phyloP scores from a whole-genome alignment of 92 coral and sea anemone genomes.

The Porites rus region DNA sequence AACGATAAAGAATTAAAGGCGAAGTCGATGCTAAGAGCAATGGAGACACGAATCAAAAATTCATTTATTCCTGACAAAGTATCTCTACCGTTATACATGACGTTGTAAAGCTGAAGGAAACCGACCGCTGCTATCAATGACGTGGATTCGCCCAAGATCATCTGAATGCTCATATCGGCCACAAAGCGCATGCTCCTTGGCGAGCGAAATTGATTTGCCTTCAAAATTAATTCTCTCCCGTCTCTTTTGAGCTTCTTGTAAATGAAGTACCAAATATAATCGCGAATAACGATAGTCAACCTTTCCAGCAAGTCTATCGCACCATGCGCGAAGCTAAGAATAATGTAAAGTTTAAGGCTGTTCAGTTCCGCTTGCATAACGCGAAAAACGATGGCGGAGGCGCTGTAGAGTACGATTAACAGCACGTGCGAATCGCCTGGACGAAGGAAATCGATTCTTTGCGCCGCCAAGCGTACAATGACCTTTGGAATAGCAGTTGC shows the following conservation, averaged over 20 bases:
- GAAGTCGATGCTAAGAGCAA: constrained; percentile 65
- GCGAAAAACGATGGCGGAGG: constrained; percentile 59
- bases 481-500: constrained; percentile 53
- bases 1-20: constrained; percentile 55
- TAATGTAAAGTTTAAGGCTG: constrained; percentile 43
- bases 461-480: constrained; percentile 53
- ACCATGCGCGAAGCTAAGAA: constrained; percentile 66
- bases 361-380: constrained; percentile 76
- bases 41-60: constrained; percentile 41
- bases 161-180: constrained; percentile 77
- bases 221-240: constrained; percentile 1
- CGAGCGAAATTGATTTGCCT: constrained; percentile 31
- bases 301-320: constrained; percentile 57
- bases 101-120: constrained; percentile 58
- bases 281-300: constrained; percentile 61
- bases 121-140: constrained; percentile 66
- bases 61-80: neutral
- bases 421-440: constrained; percentile 58
- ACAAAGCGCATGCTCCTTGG: constrained; percentile 80
- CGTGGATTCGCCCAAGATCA: constrained; percentile 69
- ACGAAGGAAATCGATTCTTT: constrained; percentile 48
- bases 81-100: constrained; percentile 51
- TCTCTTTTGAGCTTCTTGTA: constrained; percentile 29
- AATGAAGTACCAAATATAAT: constrained; percentile 68
- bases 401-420: constrained; percentile 36